Evolutionary conservation across 1,140 invertebrate genomes (phyloP), one percentile per base, ranked within the genome.

Genomic region (Drosophila sp.): DNA sequence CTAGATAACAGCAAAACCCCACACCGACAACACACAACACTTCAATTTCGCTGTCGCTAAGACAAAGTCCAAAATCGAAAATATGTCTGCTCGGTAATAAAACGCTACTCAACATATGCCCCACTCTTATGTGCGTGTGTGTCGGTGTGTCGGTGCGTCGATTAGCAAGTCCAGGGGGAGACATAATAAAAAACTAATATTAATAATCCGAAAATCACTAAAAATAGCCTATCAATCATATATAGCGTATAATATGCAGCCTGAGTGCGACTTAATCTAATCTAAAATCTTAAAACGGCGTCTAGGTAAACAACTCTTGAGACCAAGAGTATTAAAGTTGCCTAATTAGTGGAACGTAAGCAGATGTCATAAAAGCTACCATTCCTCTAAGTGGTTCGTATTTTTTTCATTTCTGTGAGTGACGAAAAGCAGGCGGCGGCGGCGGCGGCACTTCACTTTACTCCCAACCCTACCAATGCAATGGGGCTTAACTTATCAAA

Each of bases 191-290:
- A 56, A 70, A 61, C 44, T 75, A 77, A 76, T 86, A 86, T 83
- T 76, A 87, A 87, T 87, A 86, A 86, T 86, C 82, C 82, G 54
- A 60, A 72, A 67, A 68, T 64, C 69, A 76, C 82, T 86, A 86
- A 79, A 87, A 86, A 86, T 86, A 86, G 87, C 82, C 71, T 69
- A 79, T 86, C 82, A 86, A 85, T 86, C 82, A 86, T 81, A 66
- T 38, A 38, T 38, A 70, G 84, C 66, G 50, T 79, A 80, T 62
- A 70, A 55, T 60, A 66, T 44, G 41, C 60, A 2, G 27, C 32
- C 32, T 40, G 40, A 58, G 33, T 60, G 70, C 65, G 35, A 50
- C 33, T 76, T 76, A 87, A 87, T 87, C 83, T 87, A 87, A 87
- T 87, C 83, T 60, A 17, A 72, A 86, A 50, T 50, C 72, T 79